Conservation (phyloP, 2,113 vertebrate genomes). For the Platichthys flesus region DNA sequence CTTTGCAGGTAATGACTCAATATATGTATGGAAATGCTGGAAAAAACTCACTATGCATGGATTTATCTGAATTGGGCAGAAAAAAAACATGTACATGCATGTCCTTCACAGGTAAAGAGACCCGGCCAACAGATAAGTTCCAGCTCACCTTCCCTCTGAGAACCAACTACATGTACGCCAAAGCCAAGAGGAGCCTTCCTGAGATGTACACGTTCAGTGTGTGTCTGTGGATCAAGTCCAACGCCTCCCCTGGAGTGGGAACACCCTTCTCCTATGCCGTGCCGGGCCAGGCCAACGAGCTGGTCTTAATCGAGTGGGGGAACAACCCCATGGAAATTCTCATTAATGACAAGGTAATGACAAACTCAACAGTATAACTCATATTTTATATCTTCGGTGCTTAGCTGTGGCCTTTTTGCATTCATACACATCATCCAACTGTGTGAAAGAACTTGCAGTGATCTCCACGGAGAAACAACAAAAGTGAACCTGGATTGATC, state of each 20-base stretch:
- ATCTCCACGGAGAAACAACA: too few species aligned
- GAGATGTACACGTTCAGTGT: slow-evolving; percentile 98
- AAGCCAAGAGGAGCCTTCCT: slow-evolving; percentile 93
- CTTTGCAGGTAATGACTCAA: background rate
- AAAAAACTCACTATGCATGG: background rate
- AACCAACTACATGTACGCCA: slow-evolving; percentile 99
- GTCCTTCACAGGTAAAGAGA: slow-evolving; percentile 83
- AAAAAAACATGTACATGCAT: background rate
- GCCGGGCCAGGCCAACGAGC: slow-evolving; percentile 92
- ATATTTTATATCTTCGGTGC: background rate
- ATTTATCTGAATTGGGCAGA: background rate
- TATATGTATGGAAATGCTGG: background rate
- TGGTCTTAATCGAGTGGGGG: slow-evolving; percentile 98
- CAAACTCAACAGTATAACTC: background rate
- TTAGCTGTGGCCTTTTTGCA: background rate
- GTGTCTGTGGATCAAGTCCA: slow-evolving; percentile 98
- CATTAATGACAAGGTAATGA: slow-evolving; percentile 94
- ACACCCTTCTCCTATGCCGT: slow-evolving; percentile 96
- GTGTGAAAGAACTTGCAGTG: background rate
- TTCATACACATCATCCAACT: background rate
- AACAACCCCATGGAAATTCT: slow-evolving; percentile 98
- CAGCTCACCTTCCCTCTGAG: slow-evolving; percentile 95
- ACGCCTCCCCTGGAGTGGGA: slow-evolving; percentile 92
- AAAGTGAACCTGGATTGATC: too few species aligned
- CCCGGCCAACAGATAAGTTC: slow-evolving; percentile 89